Percentiles rank a stretch among this genome's conserved stretches.
These are phyloP conservation scores for Bambusicola thoracicus DNA, from an alignment of 2,113 vertebrate species.

Conservation along the genomic window DNA sequence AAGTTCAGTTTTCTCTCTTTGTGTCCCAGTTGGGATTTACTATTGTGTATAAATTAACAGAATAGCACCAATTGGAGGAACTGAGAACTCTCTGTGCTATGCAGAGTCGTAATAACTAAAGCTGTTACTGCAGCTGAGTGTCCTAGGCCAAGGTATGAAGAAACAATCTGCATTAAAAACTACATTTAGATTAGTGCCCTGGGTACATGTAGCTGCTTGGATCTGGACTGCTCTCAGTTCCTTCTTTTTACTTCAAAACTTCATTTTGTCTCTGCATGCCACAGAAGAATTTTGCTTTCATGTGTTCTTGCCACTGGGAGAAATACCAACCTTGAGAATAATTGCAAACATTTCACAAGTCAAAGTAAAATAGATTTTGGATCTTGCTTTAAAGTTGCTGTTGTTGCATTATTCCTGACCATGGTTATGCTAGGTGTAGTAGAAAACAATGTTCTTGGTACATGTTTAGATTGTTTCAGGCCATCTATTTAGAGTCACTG, in stretches of 20 bases:
- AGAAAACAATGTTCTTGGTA: neutral
- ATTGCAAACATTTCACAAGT: neutral
- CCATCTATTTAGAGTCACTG: constrained; percentile 47
- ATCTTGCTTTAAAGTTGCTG: neutral
- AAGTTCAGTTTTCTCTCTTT: neutral
- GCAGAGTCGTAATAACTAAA: neutral
- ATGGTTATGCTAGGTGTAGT: neutral
- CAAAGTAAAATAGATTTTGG: neutral
- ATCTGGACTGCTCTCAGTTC: neutral
- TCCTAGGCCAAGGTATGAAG: neutral
- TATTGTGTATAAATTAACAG: neutral
- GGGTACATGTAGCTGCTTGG: neutral
- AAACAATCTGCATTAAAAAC: neutral
- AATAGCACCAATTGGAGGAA: neutral
- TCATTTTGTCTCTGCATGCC: neutral
- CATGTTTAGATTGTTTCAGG: constrained; percentile 33
- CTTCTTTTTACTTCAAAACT: neutral
- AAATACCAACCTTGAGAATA: neutral
- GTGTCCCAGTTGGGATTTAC: fast-evolving
- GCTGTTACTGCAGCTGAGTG: neutral
- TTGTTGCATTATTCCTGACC: neutral
- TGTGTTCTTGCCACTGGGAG: neutral
- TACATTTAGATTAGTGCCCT: neutral
- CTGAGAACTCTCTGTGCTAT: neutral
- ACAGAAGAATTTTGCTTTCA: neutral